Base-by-base conservation (phyloP, 30 jellyfish, hydroid and myxozoan genomes). In the Clytia hemisphaerica region DNA sequence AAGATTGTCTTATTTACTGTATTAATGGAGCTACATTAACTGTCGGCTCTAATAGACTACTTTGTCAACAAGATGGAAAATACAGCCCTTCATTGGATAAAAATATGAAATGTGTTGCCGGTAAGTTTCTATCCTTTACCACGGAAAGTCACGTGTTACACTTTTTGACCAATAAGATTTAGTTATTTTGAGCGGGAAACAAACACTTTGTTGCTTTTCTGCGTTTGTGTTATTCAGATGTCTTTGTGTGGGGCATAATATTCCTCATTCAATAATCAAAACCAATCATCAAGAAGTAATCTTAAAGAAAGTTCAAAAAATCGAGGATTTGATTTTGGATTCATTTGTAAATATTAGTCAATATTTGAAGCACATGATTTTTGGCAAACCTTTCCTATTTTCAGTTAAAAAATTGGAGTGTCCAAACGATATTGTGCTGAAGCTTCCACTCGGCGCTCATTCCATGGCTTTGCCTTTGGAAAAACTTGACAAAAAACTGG, bases 381-480 rank as follows among this genome's bases (percentile, higher is more conserved):
- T n/a, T n/a, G n/a, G n/a, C n/a, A n/a, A n/a, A n/a, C 4, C 22
- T 24, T 18, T 58, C 42, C 45, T 14, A 9, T 3, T 62, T 62
- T 74, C 60, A 84, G 95, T 31, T 58, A 83, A 82, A 31, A 58
- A 30, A 46, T 70, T 84, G 15, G 44, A 19, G 26, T 84, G 95
- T 67, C 95, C 95, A 26, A 58, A 32, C 12, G 92, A 84, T 44
- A 42, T 76, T 37, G 29, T 9, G 7, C 36, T 67, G 0, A 60
- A 24, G 7, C 60, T 84, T n/a, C 95, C 95, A 22, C 42, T 28
- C 15, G 71, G 71, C 31, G 51, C 57, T 37, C 62, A 48, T 31
- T 60, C 73, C 14, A 61, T 76, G 12, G 78, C 83, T 0, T 62
- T 84, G 36, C 78, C 78, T 1, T n/a, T 65, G 14, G 10, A n/a